A percentile compares a stretch with the other conserved stretches of the same genome.
Conservation (phyloP, 2,888 invertebrate genomes). For the Stenichneumon culpator region DNA sequence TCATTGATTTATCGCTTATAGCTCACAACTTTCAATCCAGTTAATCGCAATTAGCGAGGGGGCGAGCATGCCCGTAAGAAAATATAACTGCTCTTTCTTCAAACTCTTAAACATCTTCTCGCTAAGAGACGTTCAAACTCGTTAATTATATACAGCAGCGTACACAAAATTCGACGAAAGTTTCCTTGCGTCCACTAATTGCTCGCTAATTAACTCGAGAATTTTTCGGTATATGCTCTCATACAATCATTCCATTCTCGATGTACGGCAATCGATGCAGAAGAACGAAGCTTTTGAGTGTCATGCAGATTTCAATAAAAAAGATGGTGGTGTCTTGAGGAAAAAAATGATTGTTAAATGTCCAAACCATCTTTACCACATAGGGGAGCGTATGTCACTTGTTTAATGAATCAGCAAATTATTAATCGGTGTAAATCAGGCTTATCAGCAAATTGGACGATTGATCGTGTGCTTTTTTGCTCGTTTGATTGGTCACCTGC, state of each 20-base stretch:
- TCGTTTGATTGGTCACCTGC: too few species aligned
- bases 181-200: slow-evolving; percentile 1
- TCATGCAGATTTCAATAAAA: not conserved
- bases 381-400: too few species aligned
- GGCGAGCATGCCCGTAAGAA: slow-evolving; percentile 9
- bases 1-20: slow-evolving; percentile 38
- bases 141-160: not conserved
- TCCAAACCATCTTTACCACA: too few species aligned
- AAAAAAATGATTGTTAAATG: too few species aligned
- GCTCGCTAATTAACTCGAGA: slow-evolving; percentile 6
- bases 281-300: not conserved
- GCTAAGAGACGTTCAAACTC: not conserved
- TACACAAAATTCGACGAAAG: not conserved
- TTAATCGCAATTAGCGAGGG: slow-evolving; percentile 26
- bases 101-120: not conserved
- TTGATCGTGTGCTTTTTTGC: too few species aligned
- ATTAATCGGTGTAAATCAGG: too few species aligned
- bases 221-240: not conserved
- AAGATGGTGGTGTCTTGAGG: too few species aligned
- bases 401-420: too few species aligned
- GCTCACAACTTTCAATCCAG: slow-evolving; percentile 23
- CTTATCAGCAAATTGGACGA: too few species aligned
- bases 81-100: not conserved
- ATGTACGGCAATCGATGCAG: not conserved
- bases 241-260: not conserved